Conservation (phyloP, 1,140 invertebrate genomes). For the Conus ventricosus region DNA sequence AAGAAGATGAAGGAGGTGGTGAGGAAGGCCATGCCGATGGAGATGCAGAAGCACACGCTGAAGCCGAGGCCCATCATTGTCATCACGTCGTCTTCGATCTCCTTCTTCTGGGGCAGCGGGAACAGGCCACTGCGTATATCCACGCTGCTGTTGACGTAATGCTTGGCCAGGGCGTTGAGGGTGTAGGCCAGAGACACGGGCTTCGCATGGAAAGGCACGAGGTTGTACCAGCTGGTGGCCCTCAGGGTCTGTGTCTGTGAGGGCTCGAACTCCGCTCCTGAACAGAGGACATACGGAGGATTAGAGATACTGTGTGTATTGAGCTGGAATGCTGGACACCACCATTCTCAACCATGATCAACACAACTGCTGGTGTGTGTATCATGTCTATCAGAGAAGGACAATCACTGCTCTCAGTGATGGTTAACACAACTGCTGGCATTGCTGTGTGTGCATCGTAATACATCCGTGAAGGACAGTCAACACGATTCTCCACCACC, state of each 20-base stretch:
- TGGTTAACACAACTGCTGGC: no score
- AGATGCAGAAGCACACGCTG: slow-evolving; percentile 59
- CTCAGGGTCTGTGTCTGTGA: neutral
- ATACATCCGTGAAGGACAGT: no score
- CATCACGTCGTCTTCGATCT: slow-evolving; percentile 39
- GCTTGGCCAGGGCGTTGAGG: slow-evolving; percentile 77
- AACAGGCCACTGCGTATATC: slow-evolving; percentile 49
- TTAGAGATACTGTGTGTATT: no score
- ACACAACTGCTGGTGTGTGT: no score
- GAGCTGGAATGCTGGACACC: no score
- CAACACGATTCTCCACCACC: no score
- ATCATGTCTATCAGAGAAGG: no score
- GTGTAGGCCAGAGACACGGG: slow-evolving; percentile 77
- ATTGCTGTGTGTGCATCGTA: no score
- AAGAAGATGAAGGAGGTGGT: slow-evolving; percentile 68
- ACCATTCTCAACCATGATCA: no score
- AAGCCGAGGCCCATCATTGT: slow-evolving; percentile 55
- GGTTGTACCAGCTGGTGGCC: slow-evolving; percentile 73
- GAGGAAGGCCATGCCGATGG: slow-evolving; percentile 72
- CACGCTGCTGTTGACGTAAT: slow-evolving; percentile 48
- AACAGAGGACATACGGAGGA: no score
- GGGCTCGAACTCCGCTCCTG: slow-evolving; percentile 14
- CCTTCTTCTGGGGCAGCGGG: slow-evolving; percentile 54
- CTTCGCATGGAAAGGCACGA: slow-evolving; percentile 82
- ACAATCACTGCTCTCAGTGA: no score